Base-by-base conservation (phyloP, 2,113 vertebrate genomes). In the Ondatra zibethicus region DNA sequence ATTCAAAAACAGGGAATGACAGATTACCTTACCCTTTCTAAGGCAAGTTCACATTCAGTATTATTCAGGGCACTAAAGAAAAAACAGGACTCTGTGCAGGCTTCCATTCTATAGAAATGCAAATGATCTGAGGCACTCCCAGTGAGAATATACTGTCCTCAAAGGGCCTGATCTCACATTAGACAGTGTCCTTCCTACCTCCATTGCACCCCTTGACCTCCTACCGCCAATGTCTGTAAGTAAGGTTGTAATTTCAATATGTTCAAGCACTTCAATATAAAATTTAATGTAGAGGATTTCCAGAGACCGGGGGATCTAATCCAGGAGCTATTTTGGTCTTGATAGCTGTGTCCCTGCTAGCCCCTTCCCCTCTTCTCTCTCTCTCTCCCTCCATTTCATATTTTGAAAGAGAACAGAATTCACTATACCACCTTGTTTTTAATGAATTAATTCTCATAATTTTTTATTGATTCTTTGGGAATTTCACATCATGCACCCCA, bases 11-110 rank as follows among this genome's bases (percentile, higher is more conserved):
- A 10, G 29, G 23, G 50, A 86, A 39, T 73, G 72, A 92, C 36
- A 86, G n/a, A 82, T 73, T 36, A 73, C n/a, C 50, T 91, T 94
- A 17, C 19, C 23, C 52, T 19, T 91, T 66, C 1, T 52, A 29
- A 92, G 72, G 31, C 65, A 89, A 94, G 81, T 50, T 91, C 84
- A 88, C 61, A 58, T 76, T 86, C 70, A 45, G 16, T 91, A 3
- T 82, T 90, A 8, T 91, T 85, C 66, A 45, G 70, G 23, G 52
- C 3, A 66, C 52, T 31, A 45, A 88, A 92, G n/a, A 82, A 86
- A 78, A 75, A 76, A 29, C 76, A 70, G 11, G 21, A 50, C 39
- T 78, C 92, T 93, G 72, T 77, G 88, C 82, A 76, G 42, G 78
- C 73, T 94, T 81, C 14, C 47, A 55, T 11, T 93, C 39, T 72